These are phyloP conservation scores for Polyodon spathula DNA, from an alignment of 2,113 vertebrate genomes.

Conservation along the genomic window DNA sequence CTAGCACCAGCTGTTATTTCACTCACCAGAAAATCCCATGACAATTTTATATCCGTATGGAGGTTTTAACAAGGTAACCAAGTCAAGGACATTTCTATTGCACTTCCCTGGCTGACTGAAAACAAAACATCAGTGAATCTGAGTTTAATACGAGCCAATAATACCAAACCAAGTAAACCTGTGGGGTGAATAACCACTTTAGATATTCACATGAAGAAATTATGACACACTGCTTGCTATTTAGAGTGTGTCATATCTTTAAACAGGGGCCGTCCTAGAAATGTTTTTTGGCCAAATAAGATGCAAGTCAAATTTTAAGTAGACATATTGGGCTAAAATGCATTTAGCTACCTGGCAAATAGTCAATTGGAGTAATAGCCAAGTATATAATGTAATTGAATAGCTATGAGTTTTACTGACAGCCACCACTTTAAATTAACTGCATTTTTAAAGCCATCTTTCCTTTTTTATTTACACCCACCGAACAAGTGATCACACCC, in stretches of 20 bases:
- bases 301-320: conserved; percentile 30
- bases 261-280: conserved; percentile 26
- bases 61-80: too few relatives aligned
- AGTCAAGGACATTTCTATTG: too few relatives aligned
- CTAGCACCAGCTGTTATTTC: too few relatives aligned
- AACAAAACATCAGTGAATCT: too few relatives aligned
- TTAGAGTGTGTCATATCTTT: conserved; percentile 25
- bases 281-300: conserved; percentile 31
- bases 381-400: conserved; percentile 48
- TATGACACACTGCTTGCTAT: background rate
- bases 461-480: conserved; percentile 15
- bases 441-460: conserved; percentile 40
- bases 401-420: conserved; percentile 44
- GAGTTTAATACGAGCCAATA: too few relatives aligned
- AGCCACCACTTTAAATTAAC: conserved; percentile 45
- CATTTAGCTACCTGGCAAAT: conserved; percentile 39
- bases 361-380: conserved; percentile 42
- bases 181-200: too few relatives aligned
- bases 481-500: conserved; percentile 18
- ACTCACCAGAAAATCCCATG: too few relatives aligned
- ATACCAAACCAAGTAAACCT: conserved; percentile 8
- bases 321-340: conserved; percentile 39
- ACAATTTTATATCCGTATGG: too few relatives aligned
- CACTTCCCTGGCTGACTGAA: too few relatives aligned
- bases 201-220: background rate